phyloP scores from a whole-genome alignment of 2,797 vertebrate genomes.

The Apogon hyalosoma region DNA sequence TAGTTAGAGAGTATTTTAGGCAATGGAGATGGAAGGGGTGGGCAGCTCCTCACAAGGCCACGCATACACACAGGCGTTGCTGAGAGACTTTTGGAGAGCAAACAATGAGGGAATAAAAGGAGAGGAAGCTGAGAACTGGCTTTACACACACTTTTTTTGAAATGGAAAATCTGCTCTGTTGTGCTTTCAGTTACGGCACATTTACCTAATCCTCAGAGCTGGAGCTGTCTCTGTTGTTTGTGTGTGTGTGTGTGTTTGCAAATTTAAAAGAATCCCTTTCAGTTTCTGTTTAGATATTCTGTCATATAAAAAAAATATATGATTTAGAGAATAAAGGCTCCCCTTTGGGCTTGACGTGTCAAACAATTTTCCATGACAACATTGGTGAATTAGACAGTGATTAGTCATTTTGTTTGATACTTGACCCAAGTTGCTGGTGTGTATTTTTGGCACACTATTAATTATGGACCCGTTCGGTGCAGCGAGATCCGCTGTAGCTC shows the following conservation, averaged over 20 bases:
- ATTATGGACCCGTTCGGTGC: constrained; percentile 40
- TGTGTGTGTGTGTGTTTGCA: constrained; percentile 21
- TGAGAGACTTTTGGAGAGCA: constrained; percentile 66
- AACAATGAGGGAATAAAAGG: constrained; percentile 64
- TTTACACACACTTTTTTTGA: constrained; percentile 51
- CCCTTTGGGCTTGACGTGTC: constrained; percentile 23
- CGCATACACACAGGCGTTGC: constrained; percentile 59
- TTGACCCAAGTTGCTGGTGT: constrained; percentile 60
- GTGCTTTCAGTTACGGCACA: constrained; percentile 45
- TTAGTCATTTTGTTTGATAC: constrained; percentile 68
- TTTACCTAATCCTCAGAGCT: constrained; percentile 48
- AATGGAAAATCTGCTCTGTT: constrained; percentile 56
- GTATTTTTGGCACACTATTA: constrained; percentile 67
- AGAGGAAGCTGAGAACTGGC: constrained; percentile 60
- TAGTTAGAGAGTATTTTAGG: constrained; percentile 64
- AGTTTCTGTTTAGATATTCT: constrained; percentile 21
- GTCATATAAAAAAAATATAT: constrained; percentile 13
- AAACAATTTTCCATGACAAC: constrained; percentile 62
- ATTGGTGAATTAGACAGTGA: constrained; percentile 36
- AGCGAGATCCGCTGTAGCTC: constrained; percentile 12
- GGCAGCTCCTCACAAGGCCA: constrained; percentile 59
- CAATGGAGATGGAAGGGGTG: constrained; percentile 42
- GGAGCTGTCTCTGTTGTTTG: constrained; percentile 6
- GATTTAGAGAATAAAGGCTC: constrained; percentile 27
- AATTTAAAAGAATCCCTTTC: neutral